These are phyloP conservation scores for Metallyticus violacea DNA, from an alignment of 2,888 invertebrate genomes.

Conservation along the genomic window DNA sequence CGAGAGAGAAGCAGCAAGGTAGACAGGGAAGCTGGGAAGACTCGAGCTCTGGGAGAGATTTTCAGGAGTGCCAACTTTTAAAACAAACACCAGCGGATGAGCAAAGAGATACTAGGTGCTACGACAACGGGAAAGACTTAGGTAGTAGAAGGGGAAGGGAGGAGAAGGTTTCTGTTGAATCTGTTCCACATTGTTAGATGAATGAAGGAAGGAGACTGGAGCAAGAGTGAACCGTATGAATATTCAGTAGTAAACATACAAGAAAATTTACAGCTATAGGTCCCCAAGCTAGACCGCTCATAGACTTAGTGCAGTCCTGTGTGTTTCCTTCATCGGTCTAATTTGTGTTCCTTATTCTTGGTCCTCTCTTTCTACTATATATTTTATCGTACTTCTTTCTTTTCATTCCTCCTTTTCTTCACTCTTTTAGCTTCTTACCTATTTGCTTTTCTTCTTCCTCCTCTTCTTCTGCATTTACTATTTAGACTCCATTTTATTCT, in stretches of 20 bases:
- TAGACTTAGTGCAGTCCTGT: neutral
- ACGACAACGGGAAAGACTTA: neutral
- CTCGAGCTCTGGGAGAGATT: conserved; percentile 13
- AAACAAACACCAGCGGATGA: conserved; percentile 31
- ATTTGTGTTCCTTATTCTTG: no score
- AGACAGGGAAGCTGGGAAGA: neutral
- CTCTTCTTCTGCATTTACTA: no score
- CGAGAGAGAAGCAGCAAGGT: neutral
- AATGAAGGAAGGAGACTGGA: conserved; percentile 28
- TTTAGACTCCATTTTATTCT: no score
- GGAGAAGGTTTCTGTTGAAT: conserved; percentile 25
- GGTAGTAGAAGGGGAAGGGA: neutral
- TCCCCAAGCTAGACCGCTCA: neutral
- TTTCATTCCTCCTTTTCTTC: no score
- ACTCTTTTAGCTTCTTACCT: no score
- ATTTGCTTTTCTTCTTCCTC: no score
- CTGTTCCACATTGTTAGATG: conserved; percentile 33
- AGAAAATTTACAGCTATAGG: conserved; percentile 18
- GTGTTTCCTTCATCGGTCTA: no score
- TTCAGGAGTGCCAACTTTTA: conserved; percentile 31
- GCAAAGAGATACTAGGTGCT: conserved; percentile 20
- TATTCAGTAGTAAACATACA: conserved; percentile 32
- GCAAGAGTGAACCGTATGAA: conserved; percentile 29
- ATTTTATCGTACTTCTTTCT: no score
- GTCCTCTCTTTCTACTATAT: no score